These are phyloP conservation scores for Drosophila busckii DNA, from an alignment of 1,140 invertebrate species.

Conservation along the genomic window DNA sequence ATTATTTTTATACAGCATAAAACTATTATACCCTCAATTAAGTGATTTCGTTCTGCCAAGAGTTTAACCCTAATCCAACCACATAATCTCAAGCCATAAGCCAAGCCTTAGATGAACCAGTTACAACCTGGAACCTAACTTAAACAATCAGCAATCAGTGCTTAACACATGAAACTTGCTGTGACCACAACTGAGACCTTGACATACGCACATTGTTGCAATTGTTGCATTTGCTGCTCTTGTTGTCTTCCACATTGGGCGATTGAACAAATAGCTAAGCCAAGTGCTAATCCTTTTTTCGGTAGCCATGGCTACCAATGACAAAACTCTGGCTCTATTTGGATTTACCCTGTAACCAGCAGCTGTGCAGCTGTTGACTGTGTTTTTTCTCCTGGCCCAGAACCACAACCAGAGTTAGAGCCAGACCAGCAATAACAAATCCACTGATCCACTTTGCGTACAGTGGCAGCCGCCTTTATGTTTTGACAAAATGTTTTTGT, in stretches of 20 bases:
- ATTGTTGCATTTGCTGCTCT: conserved; percentile 25
- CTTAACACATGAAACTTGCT: conserved; percentile 40
- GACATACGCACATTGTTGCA: conserved; percentile 23
- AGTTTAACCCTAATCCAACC: conserved; percentile 14
- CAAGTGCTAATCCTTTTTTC: conserved; percentile 66
- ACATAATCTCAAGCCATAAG: conserved; percentile 16
- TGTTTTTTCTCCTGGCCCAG: conserved; percentile 10
- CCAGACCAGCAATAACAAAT: conserved; percentile 45
- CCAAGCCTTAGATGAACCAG: conserved; percentile 6
- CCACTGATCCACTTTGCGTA: conserved; percentile 73
- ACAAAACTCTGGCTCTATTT: neutral
- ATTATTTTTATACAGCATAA: too few relatives aligned
- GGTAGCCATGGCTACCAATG: conserved; percentile 17
- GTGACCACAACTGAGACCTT: conserved; percentile 27
- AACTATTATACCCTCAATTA: neutral
- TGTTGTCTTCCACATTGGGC: conserved; percentile 36
- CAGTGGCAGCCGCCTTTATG: conserved; percentile 66
- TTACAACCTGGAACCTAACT: neutral
- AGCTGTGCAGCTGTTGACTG: conserved; percentile 49
- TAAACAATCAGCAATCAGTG: conserved; percentile 17
- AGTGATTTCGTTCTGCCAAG: conserved; percentile 10
- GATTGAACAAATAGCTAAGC: conserved; percentile 59
- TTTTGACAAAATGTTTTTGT: conserved; percentile 75
- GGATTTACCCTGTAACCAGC: conserved; percentile 18
- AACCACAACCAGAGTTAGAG: too few relatives aligned